phyloP scores from a whole-genome alignment of 2,113 vertebrate genomes.

The Nycticorax nycticorax region DNA sequence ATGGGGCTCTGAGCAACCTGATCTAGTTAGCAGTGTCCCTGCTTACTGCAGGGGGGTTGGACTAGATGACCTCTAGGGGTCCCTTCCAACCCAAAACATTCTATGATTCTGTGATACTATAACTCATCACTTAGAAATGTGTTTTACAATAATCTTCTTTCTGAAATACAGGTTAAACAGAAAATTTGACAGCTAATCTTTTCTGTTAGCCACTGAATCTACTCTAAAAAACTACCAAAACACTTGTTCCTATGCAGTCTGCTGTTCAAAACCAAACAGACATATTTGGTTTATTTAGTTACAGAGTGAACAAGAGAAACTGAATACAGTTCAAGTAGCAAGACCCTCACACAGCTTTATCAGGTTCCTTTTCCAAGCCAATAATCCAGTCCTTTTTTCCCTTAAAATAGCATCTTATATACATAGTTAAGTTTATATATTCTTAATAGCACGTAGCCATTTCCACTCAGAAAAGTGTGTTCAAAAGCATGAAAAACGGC shows the following conservation, averaged over 20 bases:
- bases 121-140: background rate
- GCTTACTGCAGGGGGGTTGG: too few species aligned
- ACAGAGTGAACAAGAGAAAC: background rate
- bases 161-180: background rate
- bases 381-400: background rate
- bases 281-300: background rate
- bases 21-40: too few species aligned
- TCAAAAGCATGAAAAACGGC: background rate
- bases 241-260: background rate
- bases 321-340: background rate
- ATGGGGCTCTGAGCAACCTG: too few species aligned
- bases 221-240: background rate
- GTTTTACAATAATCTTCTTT: background rate
- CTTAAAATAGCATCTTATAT: background rate
- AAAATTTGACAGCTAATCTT: background rate
- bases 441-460: background rate
- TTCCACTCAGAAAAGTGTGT: background rate
- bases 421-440: background rate
- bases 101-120: too few species aligned
- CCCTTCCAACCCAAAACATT: too few species aligned
- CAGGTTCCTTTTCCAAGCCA: background rate
- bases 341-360: background rate
- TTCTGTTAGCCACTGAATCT: background rate
- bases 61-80: too few species aligned
- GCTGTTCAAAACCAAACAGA: background rate